Evolutionary conservation across 2,888 invertebrate genomes (phyloP), one percentile per base, ranked within the genome.

Genomic region (Resseliella maxima): DNA sequence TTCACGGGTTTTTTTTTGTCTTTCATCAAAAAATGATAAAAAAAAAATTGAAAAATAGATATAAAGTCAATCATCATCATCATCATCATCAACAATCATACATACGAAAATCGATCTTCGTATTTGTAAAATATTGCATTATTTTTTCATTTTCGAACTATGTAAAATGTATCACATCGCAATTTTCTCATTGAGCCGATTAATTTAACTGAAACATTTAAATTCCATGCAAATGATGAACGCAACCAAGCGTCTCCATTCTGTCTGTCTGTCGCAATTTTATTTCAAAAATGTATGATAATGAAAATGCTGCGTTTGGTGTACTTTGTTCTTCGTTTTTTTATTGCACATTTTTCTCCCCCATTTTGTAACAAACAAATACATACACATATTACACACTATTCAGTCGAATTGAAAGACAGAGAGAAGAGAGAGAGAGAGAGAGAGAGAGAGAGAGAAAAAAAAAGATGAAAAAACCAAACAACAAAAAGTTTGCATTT

Each of bases 201-300:
- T 72, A 10, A 72, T 72, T 72, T 21, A 72, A 72, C 72, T 72
- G 31, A 72, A 72, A 72, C 35, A 72, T 72, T 72, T 27, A 72
- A 72, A 72, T 72, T 72, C 27, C 72, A 72, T 18, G 35, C 72
- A 35, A 72, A n/a, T n/a, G 12, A 50, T 50, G 35, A 72, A 35
- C 72, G 72, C 35, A 72, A n/a, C 31, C 72, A 72, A 35, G 72
- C 72, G 72, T 72, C 72, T 72, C 72, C 72, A 35, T 31, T 72
- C 72, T 72, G 72, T 72, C 72, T 72, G 72, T 72, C 31, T 72
- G 35, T 31, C 72, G 15, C 31, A 72, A 31, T 27, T 72, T 72
- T 72, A 72, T n/a, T n/a, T n/a, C n/a, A n/a, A n/a, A n/a, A n/a
- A n/a, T 72, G 72, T 72, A 3, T 72, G 72, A 72, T 72, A 72